These are phyloP conservation scores for Drosophila pegasa DNA, from an alignment of 2,888 invertebrate species.

Conservation along the genomic window DNA sequence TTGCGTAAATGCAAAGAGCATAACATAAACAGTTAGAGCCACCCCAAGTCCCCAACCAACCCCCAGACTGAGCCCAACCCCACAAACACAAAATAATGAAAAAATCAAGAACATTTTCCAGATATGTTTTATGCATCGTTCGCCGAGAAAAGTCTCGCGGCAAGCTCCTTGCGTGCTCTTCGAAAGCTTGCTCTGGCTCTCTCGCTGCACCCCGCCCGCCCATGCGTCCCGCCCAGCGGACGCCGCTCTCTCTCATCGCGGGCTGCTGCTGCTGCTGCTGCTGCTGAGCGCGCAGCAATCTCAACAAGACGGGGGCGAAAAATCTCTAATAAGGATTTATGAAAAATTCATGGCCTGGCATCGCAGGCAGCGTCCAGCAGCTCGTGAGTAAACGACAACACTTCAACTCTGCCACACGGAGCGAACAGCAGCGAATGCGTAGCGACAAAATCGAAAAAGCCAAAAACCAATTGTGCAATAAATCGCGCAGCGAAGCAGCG, in stretches of 20 bases:
- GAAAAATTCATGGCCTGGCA: conserved; percentile 81
- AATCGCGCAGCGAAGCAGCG: conserved; percentile 39
- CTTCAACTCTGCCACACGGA: conserved; percentile 82
- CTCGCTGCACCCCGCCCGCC: neutral
- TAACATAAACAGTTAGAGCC: conserved; percentile 61
- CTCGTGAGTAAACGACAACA: conserved; percentile 83
- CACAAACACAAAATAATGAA: neutral
- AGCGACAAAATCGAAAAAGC: conserved; percentile 20
- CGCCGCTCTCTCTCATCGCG: conserved; percentile 32
- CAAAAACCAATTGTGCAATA: conserved; percentile 62
- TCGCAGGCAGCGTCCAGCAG: conserved; percentile 74
- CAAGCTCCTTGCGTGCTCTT: conserved; percentile 5
- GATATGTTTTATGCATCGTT: conserved; percentile 9
- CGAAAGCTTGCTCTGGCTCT: conserved; percentile 2
- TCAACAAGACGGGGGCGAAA: conserved; percentile 65
- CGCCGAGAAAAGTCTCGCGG: neutral
- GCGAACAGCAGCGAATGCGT: conserved; percentile 52
- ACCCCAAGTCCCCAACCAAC: conserved; percentile 50
- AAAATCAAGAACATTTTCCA: conserved; percentile 2
- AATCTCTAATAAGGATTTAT: conserved; percentile 79
- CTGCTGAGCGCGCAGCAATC: conserved; percentile 67
- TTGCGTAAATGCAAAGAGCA: conserved; percentile 50
- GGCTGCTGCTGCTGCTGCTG: conserved; percentile 25
- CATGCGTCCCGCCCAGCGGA: neutral
- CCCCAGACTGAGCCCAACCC: conserved; percentile 8